Conservation (phyloP, 2,888 invertebrate species). For the Brachyopa scutellaris region DNA sequence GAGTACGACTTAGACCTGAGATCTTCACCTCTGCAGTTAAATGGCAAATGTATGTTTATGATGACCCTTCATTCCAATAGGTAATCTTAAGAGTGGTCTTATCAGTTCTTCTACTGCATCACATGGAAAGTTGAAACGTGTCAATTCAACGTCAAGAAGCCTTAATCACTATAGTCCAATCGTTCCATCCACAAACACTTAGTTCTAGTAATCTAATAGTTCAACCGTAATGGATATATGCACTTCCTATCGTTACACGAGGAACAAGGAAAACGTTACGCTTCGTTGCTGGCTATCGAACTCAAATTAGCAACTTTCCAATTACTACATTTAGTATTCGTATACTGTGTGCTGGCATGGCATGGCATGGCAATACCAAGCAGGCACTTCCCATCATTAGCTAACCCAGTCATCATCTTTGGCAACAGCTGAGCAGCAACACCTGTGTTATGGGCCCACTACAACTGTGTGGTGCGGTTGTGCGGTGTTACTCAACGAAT, state of each 20-base stretch:
- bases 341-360: neutral
- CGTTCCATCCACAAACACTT: neutral
- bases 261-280: constrained; percentile 47
- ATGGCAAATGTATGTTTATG: no score
- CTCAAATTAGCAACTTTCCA: constrained; percentile 62
- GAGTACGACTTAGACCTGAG: no score
- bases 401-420: constrained; percentile 45
- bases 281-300: constrained; percentile 62
- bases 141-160: constrained; percentile 10
- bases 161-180: constrained; percentile 38
- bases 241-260: constrained; percentile 57
- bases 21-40: no score
- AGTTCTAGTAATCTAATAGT: constrained; percentile 57
- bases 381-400: constrained; percentile 62
- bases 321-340: constrained; percentile 30
- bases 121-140: neutral
- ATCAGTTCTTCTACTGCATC: no score
- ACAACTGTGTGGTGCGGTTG: neutral
- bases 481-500: constrained; percentile 37
- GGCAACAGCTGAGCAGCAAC: constrained; percentile 10
- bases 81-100: no score
- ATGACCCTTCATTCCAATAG: no score
- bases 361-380: neutral
- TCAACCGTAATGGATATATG: constrained; percentile 65
- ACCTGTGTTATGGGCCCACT: constrained; percentile 34